These are phyloP conservation scores for Athrips mouffetella DNA, from an alignment of 2,888 invertebrate species.

Conservation along the genomic window DNA sequence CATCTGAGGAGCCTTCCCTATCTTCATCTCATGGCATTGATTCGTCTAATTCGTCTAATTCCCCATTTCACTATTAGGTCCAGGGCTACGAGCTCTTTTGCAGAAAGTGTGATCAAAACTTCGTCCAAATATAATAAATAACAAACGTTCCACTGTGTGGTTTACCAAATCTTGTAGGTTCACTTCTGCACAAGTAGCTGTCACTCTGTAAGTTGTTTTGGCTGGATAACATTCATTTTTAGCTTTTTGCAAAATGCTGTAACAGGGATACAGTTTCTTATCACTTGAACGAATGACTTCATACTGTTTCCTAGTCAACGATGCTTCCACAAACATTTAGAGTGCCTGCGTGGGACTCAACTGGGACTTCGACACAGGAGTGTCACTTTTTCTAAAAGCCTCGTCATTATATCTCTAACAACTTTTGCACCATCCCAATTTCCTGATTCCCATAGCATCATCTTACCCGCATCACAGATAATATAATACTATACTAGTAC, in stretches of 20 bases:
- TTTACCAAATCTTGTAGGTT: slow-evolving; percentile 1
- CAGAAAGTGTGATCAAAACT: slow-evolving; percentile 4
- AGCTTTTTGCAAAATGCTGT: slow-evolving; percentile 8
- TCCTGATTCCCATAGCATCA: slow-evolving; percentile 21
- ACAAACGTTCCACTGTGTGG: neutral
- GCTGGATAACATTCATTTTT: slow-evolving; percentile 14
- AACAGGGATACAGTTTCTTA: slow-evolving; percentile 8
- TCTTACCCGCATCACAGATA: slow-evolving; percentile 23
- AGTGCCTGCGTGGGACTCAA: slow-evolving; percentile 3
- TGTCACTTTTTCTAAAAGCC: neutral
- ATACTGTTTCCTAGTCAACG: slow-evolving; percentile 6
- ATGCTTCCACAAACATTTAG: slow-evolving; percentile 13
- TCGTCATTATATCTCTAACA: slow-evolving; percentile 15
- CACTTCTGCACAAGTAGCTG: slow-evolving; percentile 10
- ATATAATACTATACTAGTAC: too few species aligned
- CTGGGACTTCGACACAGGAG: neutral
- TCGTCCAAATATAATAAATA: slow-evolving; percentile 14
- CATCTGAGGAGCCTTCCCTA: too few species aligned
- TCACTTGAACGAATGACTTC: slow-evolving; percentile 7
- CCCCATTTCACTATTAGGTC: slow-evolving; percentile 29
- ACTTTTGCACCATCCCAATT: slow-evolving; percentile 23
- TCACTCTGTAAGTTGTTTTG: slow-evolving; percentile 2
- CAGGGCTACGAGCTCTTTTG: slow-evolving; percentile 12
- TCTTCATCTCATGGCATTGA: too few species aligned
- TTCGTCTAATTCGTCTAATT: too few species aligned